Base-by-base conservation (phyloP, 2,797 vertebrate species). In the Thalassophryne amazonica region DNA sequence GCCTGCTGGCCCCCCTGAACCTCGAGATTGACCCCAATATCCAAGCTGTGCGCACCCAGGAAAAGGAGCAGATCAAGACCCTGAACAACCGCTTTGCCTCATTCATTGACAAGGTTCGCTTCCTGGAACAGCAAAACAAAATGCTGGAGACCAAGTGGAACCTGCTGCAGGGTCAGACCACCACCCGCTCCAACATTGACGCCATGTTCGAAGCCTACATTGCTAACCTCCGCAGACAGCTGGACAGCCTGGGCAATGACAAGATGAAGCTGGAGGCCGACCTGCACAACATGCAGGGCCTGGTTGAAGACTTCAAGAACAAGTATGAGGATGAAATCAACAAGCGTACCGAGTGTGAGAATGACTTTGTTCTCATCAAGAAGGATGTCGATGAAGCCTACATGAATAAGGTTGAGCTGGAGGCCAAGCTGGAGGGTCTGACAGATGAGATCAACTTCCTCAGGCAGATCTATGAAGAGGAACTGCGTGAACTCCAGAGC, bases 361-460 rank as follows among this genome's bases (percentile, higher is more conserved):
- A 94, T 0, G 93, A 94, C 10, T 95, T 95, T 39, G 93, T 95
- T 59, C 52, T 94, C 52, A 83, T 95, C 42, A 95, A 95, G 88
- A 95, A 95, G 92, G 93, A 94, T 2, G 92, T 94, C 9, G 93
- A 95, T 40, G 83, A 81, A 9, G 91, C 93, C 43, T 94, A 93
- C 52, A 91, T 94, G 91, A 93, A 87, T 73, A 94, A 95, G 71
- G 86, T 91, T 0, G 92, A 94, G 46, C 85, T 94, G 20, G 89
- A 92, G 58, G 81, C 89, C 77, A 92, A 88, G 65, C 82, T 78
- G 0, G 90, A 93, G 1, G 45, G 68, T 0, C 84, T 94, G 92
- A 93, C n/a, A 5, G 92, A 95, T 62, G 89, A 93, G 35, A 19
- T 37, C 35, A 37, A 1, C 13, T 37, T 35, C 23, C 35, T 35